Evolutionary conservation across 2,113 vertebrate species (phyloP).

Genomic region (Propithecus coquereli): DNA sequence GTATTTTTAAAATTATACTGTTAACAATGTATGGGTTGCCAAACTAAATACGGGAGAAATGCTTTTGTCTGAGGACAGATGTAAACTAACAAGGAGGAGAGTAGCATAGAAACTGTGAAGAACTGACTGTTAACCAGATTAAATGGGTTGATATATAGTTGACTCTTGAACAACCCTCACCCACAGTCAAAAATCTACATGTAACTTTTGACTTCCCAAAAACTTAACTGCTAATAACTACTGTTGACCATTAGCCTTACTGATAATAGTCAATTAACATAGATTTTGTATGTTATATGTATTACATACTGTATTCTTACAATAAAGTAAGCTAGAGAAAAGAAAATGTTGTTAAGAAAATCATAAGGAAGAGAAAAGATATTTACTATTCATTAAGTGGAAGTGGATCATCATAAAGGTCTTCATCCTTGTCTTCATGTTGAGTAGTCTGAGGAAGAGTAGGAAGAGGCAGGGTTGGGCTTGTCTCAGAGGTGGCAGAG

Average conservation of each 20-base stretch:
- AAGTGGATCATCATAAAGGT: background rate
- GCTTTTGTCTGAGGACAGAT: conserved; percentile 7
- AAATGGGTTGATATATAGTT: background rate
- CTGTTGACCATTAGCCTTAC: background rate
- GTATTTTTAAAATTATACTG: background rate
- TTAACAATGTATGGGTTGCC: background rate
- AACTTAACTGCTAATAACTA: background rate
- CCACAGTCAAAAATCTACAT: background rate
- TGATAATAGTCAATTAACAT: background rate
- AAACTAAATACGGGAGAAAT: conserved; percentile 29
- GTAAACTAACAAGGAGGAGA: background rate
- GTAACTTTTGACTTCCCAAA: background rate
- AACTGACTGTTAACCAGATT: background rate
- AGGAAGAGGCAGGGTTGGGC: background rate
- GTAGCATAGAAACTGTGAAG: background rate
- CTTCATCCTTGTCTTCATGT: background rate
- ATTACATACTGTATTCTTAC: too few species aligned
- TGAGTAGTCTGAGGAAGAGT: background rate
- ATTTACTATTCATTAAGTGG: background rate
- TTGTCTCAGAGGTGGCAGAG: background rate
- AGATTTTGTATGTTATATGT: background rate
- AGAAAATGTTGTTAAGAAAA: background rate
- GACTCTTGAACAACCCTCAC: background rate
- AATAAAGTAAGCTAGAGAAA: background rate
- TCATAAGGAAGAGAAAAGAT: background rate